These are phyloP conservation scores for Cygnus olor DNA, from an alignment of 2,797 vertebrate species.

Conservation along the genomic window DNA sequence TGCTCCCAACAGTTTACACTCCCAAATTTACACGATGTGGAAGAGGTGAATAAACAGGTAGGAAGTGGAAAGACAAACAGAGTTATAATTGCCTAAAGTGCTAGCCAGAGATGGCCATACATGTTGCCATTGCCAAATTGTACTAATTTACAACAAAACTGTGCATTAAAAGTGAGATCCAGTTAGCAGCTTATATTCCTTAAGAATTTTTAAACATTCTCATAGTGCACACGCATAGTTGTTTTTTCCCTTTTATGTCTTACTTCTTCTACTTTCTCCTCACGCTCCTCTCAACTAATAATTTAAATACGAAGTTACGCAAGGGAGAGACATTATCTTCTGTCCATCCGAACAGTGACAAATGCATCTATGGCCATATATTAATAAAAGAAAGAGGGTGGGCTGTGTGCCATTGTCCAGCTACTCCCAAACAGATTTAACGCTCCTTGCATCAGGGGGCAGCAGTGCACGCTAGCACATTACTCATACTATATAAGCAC, in stretches of 20 bases:
- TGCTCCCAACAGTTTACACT: background rate
- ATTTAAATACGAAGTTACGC: background rate
- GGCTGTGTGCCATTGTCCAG: background rate
- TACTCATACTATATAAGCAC: background rate
- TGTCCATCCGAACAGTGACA: background rate
- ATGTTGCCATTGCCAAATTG: background rate
- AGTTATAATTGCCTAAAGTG: background rate
- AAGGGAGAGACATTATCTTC: background rate
- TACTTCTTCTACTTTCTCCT: background rate
- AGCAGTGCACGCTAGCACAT: background rate
- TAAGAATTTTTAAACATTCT: background rate
- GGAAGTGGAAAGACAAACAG: background rate
- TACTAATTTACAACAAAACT: background rate
- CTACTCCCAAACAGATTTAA: background rate
- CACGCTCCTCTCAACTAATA: background rate
- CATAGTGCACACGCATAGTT: background rate
- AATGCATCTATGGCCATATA: background rate
- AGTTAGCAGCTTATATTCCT: background rate
- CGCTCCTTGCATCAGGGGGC: conserved; percentile 15
- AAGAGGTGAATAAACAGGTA: background rate
- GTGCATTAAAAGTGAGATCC: background rate
- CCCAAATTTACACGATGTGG: background rate
- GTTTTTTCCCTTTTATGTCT: background rate
- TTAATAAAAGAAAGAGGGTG: background rate
- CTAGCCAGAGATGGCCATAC: background rate